phyloP scores from a whole-genome alignment of 2,113 vertebrate species.

The Saguinus imperator region DNA sequence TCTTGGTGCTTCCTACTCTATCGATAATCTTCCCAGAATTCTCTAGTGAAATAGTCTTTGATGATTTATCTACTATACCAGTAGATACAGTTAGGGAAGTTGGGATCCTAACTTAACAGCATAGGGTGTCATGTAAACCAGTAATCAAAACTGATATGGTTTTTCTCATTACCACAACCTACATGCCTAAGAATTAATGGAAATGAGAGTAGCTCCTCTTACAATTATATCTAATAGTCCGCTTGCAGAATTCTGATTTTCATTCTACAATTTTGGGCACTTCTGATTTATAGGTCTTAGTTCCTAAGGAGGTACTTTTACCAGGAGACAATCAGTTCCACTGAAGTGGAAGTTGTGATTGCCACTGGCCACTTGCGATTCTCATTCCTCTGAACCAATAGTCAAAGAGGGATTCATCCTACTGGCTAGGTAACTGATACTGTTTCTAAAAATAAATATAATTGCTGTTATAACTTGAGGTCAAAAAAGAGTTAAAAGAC shows the following conservation, averaged over 20 bases:
- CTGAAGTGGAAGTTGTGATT: slow-evolving; percentile 2
- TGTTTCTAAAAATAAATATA: slow-evolving; percentile 5
- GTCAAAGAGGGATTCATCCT: not conserved
- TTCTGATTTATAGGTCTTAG: not conserved
- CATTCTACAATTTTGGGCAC: not conserved
- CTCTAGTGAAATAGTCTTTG: not conserved
- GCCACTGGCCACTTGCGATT: not conserved
- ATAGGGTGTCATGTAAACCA: not conserved
- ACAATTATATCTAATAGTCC: not conserved
- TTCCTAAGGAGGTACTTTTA: not conserved
- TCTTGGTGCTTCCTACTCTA: not conserved
- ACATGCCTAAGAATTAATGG: not conserved
- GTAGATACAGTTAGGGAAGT: not conserved
- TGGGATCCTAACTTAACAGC: not conserved
- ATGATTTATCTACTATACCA: not conserved
- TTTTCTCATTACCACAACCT: not conserved
- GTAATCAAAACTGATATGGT: not conserved
- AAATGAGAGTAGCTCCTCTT: not conserved
- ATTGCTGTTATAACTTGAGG: not conserved
- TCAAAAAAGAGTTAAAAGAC: not conserved
- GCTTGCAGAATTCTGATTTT: not conserved
- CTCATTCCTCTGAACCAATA: not conserved
- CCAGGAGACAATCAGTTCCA: not conserved
- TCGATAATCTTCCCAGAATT: not conserved
- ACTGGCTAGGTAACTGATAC: not conserved